Evolutionary conservation across 2,797 vertebrate species (phyloP), one percentile per base, ranked within the genome.

Genomic region (Tapera naevia): DNA sequence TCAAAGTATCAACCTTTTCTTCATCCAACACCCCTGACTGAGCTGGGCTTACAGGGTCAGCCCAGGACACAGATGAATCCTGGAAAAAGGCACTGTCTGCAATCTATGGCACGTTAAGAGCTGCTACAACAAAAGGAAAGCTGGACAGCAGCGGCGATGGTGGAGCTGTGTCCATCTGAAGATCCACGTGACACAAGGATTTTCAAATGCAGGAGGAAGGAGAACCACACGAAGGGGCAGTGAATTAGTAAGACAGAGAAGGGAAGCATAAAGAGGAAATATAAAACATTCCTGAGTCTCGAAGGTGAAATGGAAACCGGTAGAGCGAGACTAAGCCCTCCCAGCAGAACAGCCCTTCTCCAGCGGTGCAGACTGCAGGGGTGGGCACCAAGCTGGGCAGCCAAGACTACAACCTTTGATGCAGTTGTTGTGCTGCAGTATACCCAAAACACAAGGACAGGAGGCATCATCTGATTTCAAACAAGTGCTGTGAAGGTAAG

Each of bases 1-100:
- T 21, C 30, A 7, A 1, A 30, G 27, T 0, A 33, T 22, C 24
- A 17, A 33, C 50, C 45, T 35, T 25, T 54, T 27, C 37, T 13
- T 22, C 33, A 14, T 4, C 24, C 61, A 19, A 7, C 1, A 1
- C 5, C n/a, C 28, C n/a, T 13, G 51, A 21, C 3, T 0, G 2
- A 41, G 53, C 27, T 4, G 57, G 16, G 57, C 46, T 35, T 15
- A 39, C 18, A 13, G 65, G 35, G 43, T 25, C 65, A 45, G 51
- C 22, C 41, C 21, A 27, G 75, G n/a, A 58, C 51, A 54, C 8
- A 18, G 33, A 11, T 0, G 3, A 28, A n/a, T 10, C 39, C 78
- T 25, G 45, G 24, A 33, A 25, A 73, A 41, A 37, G 28, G 35
- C 46, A 25, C 62, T 0, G 1, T 6, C 64, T 32, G 30, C 19